Evolutionary conservation across 2,113 vertebrate genomes (phyloP), one percentile per base, ranked within the genome.

Genomic region (Mesoclemmys tuberculata): DNA sequence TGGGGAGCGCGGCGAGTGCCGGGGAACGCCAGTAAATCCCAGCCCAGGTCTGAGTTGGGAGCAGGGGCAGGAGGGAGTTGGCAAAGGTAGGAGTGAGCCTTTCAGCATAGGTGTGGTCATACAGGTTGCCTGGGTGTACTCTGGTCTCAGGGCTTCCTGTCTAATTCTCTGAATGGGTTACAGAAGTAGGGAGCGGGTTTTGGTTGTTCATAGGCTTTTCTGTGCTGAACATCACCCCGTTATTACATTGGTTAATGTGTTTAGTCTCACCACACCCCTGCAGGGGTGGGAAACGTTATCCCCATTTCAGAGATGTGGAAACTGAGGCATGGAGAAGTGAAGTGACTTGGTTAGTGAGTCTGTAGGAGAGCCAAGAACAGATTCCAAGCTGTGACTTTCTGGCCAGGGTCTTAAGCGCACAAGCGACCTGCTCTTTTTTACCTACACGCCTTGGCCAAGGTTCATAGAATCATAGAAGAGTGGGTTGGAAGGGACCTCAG

Each of bases 41-140:
- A 49, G 75, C 75, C 29, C 14, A 9, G 68, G n/a, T 41, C 38
- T 5, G 46, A 21, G 27, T 6, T 51, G 14, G 29, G 77, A 46
- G 46, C 46, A 31, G 29, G 29, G n/a, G n/a, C 35, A 71, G 64
- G 19, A 21, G 7, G 74, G 22, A 75, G 22, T 6, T 75, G 74
- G 74, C 22, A 75, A 27, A 44, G 12, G 10, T 3, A 14, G 41
- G 12, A 24, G 10, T 7, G 22, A 11, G 12, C 22, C 26, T 44
- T 74, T 38, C 71, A 41, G 22, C 19, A 22, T 44, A 13, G 22
- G 74, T 74, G 38, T 44, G 41, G 11, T 41, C 41, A 46, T 10
- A 41, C 41, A 14, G 29, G 0, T 18, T 80, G 38, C 3, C 54
- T 24, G 0, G 22, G 61, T 54, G 41, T 89, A 44, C 78, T 41